Base-by-base conservation (phyloP, 2,113 vertebrate genomes). In the Engystomops pustulosus region DNA sequence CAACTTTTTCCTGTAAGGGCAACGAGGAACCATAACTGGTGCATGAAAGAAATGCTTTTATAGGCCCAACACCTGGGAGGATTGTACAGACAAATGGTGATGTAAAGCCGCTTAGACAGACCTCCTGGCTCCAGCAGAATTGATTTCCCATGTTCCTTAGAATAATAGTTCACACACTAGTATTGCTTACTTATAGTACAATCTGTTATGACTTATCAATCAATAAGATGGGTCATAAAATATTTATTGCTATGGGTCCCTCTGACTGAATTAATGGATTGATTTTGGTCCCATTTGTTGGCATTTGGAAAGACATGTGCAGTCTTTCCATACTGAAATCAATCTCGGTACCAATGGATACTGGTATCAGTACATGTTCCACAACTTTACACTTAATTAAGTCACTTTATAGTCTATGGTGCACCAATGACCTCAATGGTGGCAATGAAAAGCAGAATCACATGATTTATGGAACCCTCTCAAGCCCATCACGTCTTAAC, bases 111-210 rank as follows among this genome's bases (percentile, higher is more conserved):
- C 9, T 70, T n/a, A 23, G 68, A 70, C 68, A 41, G 36, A 41
- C 20, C 68, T 70, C 20, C 20, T n/a, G 68, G 34, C 36, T 70
- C 18, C 68, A 67, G 62, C 32, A 36, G 14, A 20, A 67, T 67
- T 67, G 62, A 67, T 67, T 36, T 67, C 8, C 62, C 36, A 18
- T 67, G 20, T 65, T 65, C 27, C 8, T 65, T 65, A 65, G 60
- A 34, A 65, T 65, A 65, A 65, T 36, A 36, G 62, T 67, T 36
- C 62, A 20, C 32, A 20, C 62, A 3, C 17, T 3, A 10, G 25
- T 36, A 34, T 36, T 15, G 62, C 30, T 67, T 7, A 67, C 62
- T 67, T 20, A 36, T 7, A 67, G 32, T 5, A 7, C 60, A 65
- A 8, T 20, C 17, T 36, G 6, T 67, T 18, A 67, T 34, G 62